Conservation (phyloP, 37 sponge, comb jelly and placozoan species). For the Beroe forskalii region DNA sequence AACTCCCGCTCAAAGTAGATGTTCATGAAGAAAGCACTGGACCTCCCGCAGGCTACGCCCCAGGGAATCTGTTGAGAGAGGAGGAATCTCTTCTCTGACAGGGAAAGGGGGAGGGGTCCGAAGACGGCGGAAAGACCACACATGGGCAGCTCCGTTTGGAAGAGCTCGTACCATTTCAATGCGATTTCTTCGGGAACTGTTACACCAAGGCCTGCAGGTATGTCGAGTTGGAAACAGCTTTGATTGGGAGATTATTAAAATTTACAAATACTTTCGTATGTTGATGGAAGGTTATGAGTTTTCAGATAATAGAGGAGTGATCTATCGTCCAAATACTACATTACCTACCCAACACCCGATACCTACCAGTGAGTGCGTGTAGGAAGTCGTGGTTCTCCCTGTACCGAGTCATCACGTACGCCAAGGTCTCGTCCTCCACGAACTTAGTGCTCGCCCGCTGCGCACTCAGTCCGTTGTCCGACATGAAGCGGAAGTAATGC, state of each 20-base stretch:
- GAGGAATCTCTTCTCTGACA: conserved; percentile 57
- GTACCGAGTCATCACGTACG: conserved; percentile 80
- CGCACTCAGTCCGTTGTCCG: conserved; percentile 23
- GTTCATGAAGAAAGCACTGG: conserved; percentile 70
- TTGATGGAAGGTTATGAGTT: no score
- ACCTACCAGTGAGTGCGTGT: conserved; percentile 69
- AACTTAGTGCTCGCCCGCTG: conserved; percentile 28
- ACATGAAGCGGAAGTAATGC: conserved; percentile 34
- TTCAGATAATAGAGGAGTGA: no score
- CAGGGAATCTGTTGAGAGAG: conserved; percentile 63
- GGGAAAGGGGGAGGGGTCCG: conserved; percentile 65
- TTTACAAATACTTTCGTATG: no score
- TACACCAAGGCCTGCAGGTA: conserved; percentile 23
- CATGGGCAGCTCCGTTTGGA: conserved; percentile 79
- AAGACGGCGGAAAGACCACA: conserved; percentile 70
- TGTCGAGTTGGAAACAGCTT: no score
- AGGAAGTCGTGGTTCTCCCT: conserved; percentile 77
- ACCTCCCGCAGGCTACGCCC: conserved; percentile 63
- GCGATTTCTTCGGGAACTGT: conserved; percentile 69
- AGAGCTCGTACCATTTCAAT: conserved; percentile 78
- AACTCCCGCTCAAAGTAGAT: conserved; percentile 72
- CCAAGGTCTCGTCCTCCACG: conserved; percentile 70
- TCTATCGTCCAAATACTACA: no score
- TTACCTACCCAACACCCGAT: no score
- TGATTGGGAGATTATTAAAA: no score